Percentiles rank a stretch among this genome's conserved stretches.
phyloP scores from a whole-genome alignment of 2,888 invertebrate genomes.

The Dermolepida albohirtum region DNA sequence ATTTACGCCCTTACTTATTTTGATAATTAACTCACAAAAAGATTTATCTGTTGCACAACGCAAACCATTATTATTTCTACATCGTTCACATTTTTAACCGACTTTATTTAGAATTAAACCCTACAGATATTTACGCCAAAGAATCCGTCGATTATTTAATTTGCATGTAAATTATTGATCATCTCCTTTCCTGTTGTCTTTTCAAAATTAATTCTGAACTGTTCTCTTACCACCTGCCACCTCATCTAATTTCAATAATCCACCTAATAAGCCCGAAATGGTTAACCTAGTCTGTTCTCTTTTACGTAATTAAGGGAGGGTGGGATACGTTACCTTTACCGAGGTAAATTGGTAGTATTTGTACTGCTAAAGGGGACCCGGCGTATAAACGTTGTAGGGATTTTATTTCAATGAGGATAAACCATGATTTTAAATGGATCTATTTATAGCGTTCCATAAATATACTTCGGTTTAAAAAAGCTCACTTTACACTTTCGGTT shows the following conservation, averaged over 20 bases:
- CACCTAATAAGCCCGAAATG: constrained; percentile 34
- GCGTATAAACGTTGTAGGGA: constrained; percentile 17
- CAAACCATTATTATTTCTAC: too few species aligned
- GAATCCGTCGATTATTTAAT: too few species aligned
- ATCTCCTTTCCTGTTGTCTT: too few species aligned
- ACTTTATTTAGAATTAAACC: too few species aligned
- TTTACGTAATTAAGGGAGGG: constrained; percentile 36
- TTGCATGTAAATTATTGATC: too few species aligned
- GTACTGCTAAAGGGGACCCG: constrained; percentile 28
- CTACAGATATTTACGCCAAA: too few species aligned
- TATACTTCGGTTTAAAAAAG: constrained; percentile 21
- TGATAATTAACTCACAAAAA: too few species aligned
- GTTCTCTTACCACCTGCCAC: constrained; percentile 20
- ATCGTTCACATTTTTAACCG: too few species aligned
- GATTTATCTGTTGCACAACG: too few species aligned
- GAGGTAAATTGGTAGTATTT: constrained; percentile 35
- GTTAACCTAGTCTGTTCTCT: constrained; percentile 34
- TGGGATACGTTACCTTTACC: constrained; percentile 24
- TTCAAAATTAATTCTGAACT: not conserved
- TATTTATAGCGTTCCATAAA: constrained; percentile 35
- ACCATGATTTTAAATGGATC: constrained; percentile 27
- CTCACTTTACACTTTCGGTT: not conserved
- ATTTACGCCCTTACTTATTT: too few species aligned
- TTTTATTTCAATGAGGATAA: constrained; percentile 28
- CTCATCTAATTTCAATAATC: constrained; percentile 37